Base-by-base conservation (phyloP, 2,888 invertebrate species). In the Thalpophila matura region DNA sequence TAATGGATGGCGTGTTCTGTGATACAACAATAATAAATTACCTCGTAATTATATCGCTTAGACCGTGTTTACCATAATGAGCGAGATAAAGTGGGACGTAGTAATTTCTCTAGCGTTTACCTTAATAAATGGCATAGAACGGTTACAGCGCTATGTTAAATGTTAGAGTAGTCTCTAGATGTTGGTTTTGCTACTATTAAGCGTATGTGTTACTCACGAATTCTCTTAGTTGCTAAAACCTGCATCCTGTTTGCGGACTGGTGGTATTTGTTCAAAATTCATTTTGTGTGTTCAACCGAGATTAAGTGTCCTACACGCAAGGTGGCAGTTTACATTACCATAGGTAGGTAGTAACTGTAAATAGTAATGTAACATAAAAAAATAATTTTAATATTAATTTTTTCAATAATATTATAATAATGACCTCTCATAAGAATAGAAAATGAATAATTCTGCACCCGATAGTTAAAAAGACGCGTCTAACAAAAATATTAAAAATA, bases 51-150 rank as follows among this genome's bases (percentile, higher is more conserved):
- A 88, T 92, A 92, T 90, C 87, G 91, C 86, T 83, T 79, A 83
- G 84, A 76, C 84, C 76, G 83, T 93, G 92, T 93, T 92, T 89
- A 92, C 89, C 86, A 87, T 92, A 94, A 93, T 90, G 88, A 91
- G 87, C 76, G 82, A 91, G 93, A 93, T 94, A 89, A 88, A 86
- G 77, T 83, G 73, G 81, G 79, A 63, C 79, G 78, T 77, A 66
- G 74, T 84, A 73, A 66, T 77, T 80, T 83, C 78, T 79, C 71
- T 53, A 59, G 35, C 72, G 40, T 78, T 80, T 81, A 74, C 56
- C 42, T 66, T 60, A 55, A 55, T 47, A 69, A 73, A 72, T 72
- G 54, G 58, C 62, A 57, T 74, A 68, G 74, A 58, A 50, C 33
- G 35, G 31, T 22, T 31, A 54, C 9, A 7, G 20, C 43, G 51